phyloP scores from a whole-genome alignment of 2,888 invertebrate species.

The Eucera pruinosa region DNA sequence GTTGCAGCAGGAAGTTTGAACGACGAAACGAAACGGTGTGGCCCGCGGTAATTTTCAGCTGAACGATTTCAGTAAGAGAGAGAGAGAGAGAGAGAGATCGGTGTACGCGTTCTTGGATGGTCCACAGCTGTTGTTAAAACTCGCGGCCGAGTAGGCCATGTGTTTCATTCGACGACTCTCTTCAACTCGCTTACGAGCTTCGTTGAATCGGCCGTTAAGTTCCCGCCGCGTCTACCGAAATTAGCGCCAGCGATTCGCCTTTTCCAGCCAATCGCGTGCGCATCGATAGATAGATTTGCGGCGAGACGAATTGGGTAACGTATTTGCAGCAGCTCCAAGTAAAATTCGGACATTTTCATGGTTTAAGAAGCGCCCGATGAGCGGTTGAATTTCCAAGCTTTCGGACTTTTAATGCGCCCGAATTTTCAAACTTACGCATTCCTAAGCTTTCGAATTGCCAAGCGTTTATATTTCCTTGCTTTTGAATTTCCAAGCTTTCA shows the following conservation, averaged over 20 bases:
- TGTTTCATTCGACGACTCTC: slow-evolving; percentile 48
- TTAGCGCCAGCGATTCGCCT: slow-evolving; percentile 26
- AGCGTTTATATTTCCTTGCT: too few species aligned
- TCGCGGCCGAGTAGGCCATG: slow-evolving; percentile 23
- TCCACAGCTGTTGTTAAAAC: slow-evolving; percentile 61
- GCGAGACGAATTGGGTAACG: too few species aligned
- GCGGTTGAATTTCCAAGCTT: too few species aligned
- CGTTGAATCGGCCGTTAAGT: slow-evolving; percentile 39
- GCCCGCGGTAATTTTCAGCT: slow-evolving; percentile 26
- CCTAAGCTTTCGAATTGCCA: too few species aligned
- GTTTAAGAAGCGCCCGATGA: too few species aligned
- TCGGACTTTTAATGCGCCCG: too few species aligned
- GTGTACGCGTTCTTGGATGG: slow-evolving; percentile 48
- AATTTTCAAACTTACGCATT: too few species aligned
- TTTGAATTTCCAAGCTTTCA: too few species aligned
- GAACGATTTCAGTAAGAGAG: slow-evolving; percentile 23
- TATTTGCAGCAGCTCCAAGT: too few species aligned
- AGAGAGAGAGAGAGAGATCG: neutral
- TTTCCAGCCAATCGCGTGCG: neutral
- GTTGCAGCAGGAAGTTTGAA: slow-evolving; percentile 9
- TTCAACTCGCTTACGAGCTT: slow-evolving; percentile 38
- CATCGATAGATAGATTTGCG: too few species aligned
- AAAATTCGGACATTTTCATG: too few species aligned
- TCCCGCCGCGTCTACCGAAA: slow-evolving; percentile 39
- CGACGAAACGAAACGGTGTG: neutral